Conservation (phyloP, 1,140 invertebrate species). For the Drosophila takahashii region DNA sequence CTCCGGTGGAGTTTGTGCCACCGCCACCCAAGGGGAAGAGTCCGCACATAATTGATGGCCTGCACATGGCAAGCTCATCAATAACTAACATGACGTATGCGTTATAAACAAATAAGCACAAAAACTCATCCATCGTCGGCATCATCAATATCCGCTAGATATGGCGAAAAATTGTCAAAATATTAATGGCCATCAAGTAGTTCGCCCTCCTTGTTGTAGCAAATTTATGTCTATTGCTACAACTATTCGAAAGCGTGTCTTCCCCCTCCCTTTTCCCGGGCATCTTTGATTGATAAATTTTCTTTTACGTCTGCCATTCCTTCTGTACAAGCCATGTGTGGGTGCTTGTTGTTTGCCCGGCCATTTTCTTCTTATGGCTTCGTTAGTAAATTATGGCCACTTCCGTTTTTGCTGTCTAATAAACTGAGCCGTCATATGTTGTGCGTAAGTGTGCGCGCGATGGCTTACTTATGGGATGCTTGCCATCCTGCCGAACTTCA, state of each 20-base stretch:
- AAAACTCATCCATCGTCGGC: constrained; percentile 62
- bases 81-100: constrained; percentile 71
- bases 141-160: constrained; percentile 72
- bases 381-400: constrained; percentile 82
- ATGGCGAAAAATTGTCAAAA: constrained; percentile 73
- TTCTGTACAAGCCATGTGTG: constrained; percentile 4
- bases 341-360: constrained; percentile 36
- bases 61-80: constrained; percentile 70
- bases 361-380: constrained; percentile 71
- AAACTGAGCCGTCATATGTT: constrained; percentile 71
- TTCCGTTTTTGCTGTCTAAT: constrained; percentile 81
- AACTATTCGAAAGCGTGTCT: constrained; percentile 76
- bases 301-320: constrained; percentile 44
- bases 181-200: constrained; percentile 74
- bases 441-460: constrained; percentile 56
- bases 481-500: constrained; percentile 48
- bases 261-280: constrained; percentile 19
- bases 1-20: constrained; percentile 20
- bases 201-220: constrained; percentile 40
- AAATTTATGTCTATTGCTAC: constrained; percentile 63
- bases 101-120: constrained; percentile 69
- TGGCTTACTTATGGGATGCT: constrained; percentile 72
- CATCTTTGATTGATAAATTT: constrained; percentile 79
- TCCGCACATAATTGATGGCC: constrained; percentile 65
- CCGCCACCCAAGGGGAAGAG: constrained; percentile 7